Conservation (phyloP, 2,888 invertebrate genomes). For the Aphodius granarius region DNA sequence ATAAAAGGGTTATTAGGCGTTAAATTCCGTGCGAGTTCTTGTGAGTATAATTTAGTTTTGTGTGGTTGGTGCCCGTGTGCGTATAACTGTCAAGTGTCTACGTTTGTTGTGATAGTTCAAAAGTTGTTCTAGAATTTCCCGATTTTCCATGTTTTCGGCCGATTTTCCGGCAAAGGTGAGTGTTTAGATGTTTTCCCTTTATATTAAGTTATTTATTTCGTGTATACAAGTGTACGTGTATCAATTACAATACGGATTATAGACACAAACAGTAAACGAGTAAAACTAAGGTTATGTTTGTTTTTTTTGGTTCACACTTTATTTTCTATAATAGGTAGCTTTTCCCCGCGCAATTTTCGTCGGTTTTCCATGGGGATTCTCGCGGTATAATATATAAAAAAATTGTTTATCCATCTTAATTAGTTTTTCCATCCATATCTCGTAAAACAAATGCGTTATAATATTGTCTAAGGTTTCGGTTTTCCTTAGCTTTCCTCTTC, state of each 20-base stretch:
- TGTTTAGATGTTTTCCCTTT: neutral
- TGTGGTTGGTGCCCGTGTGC: neutral
- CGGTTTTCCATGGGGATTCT: neutral
- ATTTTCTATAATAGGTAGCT: neutral
- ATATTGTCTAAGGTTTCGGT: neutral
- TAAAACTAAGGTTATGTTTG: neutral
- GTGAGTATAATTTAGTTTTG: neutral
- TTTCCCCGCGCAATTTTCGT: neutral
- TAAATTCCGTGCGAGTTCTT: no score
- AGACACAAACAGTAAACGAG: neutral
- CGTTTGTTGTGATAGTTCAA: neutral
- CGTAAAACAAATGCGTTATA: slow-evolving; percentile 1
- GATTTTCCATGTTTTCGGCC: neutral
- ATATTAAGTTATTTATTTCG: neutral
- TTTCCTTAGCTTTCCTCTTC: neutral
- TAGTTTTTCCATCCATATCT: neutral
- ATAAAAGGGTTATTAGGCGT: no score
- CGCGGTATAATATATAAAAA: neutral
- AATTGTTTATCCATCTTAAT: neutral
- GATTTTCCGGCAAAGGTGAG: neutral
- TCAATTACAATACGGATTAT: neutral
- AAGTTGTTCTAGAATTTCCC: neutral
- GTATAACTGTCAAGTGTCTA: neutral
- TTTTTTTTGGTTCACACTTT: neutral
- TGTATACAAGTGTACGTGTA: neutral